A percentile compares a stretch with the other conserved stretches of the same genome.
Conservation (phyloP, 2,113 vertebrate genomes). For the Epinephelus fuscoguttatus region DNA sequence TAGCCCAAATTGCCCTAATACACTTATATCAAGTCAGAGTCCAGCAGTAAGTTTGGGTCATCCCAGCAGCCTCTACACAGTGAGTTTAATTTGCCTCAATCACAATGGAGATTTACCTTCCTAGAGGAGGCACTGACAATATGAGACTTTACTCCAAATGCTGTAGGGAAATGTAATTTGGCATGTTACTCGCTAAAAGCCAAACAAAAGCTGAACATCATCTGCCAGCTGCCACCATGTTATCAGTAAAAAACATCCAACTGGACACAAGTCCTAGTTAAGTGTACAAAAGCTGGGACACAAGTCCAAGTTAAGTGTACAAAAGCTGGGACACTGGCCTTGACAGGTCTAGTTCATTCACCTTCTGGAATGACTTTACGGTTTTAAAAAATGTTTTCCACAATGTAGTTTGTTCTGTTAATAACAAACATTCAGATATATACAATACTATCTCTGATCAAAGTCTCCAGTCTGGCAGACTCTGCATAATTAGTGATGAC, state of each 20-base stretch:
- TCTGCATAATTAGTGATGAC: too few relatives aligned
- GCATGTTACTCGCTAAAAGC: neutral
- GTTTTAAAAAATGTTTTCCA: neutral
- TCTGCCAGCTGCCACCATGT: neutral
- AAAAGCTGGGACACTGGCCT: conserved; percentile 15
- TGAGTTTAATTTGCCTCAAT: too few relatives aligned
- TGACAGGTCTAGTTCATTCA: neutral
- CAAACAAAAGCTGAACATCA: neutral
- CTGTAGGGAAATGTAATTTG: too few relatives aligned
- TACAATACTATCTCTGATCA: neutral
- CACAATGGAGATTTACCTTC: too few relatives aligned
- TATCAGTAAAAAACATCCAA: conserved; percentile 36
- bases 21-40: neutral
- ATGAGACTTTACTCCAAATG: too few relatives aligned
- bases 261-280: conserved; percentile 21
- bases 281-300: conserved; percentile 1
- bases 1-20: neutral
- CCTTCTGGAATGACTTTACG: conserved; percentile 2
- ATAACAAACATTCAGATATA: neutral
- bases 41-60: too few relatives aligned
- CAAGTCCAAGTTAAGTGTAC: conserved; percentile 23
- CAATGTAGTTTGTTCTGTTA: neutral
- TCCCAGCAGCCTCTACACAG: too few relatives aligned
- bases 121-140: too few relatives aligned
- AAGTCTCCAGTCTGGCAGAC: neutral